Percentiles rank a stretch among this genome's conserved stretches.
phyloP scores from a whole-genome alignment of 1,140 invertebrate genomes.

The Drosophila prosaltans region DNA sequence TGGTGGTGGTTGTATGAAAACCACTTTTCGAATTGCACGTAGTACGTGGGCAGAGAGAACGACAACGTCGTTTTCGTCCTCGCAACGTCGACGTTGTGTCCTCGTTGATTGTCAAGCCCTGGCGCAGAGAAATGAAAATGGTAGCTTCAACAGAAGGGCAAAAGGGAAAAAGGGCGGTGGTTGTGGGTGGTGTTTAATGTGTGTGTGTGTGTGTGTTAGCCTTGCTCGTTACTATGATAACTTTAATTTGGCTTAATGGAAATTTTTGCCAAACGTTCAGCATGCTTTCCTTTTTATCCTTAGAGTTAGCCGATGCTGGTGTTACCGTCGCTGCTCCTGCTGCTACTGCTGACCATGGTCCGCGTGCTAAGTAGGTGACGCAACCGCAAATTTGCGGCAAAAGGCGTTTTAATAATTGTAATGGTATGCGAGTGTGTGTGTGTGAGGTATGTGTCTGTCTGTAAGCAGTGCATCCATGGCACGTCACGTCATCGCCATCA shows the following conservation, averaged over 20 bases:
- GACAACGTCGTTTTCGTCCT: slow-evolving; percentile 8
- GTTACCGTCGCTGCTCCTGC: slow-evolving; percentile 26
- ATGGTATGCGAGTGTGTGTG: slow-evolving; percentile 58
- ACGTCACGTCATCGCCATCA: slow-evolving; percentile 69
- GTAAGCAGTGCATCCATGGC: slow-evolving; percentile 32
- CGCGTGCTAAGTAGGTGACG: slow-evolving; percentile 77
- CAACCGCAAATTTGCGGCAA: slow-evolving; percentile 79
- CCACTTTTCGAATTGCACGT: slow-evolving; percentile 80
- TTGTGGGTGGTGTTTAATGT: slow-evolving; percentile 5
- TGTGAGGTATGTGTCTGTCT: slow-evolving; percentile 20
- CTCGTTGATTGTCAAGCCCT: slow-evolving; percentile 54
- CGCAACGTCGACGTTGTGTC: slow-evolving; percentile 9
- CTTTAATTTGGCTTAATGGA: slow-evolving; percentile 81
- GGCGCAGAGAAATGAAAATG: slow-evolving; percentile 68
- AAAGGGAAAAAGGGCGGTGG: slow-evolving; percentile 7
- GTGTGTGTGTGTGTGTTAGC: slow-evolving; percentile 1
- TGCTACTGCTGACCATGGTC: slow-evolving; percentile 38
- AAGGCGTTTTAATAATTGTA: slow-evolving; percentile 72
- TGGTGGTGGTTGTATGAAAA: slow-evolving; percentile 68
- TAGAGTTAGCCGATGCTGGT: slow-evolving; percentile 38
- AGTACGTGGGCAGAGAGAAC: slow-evolving; percentile 55
- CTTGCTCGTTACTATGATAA: slow-evolving; percentile 55
- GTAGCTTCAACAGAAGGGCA: slow-evolving; percentile 42
- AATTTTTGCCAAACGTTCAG: slow-evolving; percentile 58
- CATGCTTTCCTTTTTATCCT: slow-evolving; percentile 33